Evolutionary conservation across 2,113 vertebrate genomes (phyloP).

Genomic region (Amphiprion percula): DNA sequence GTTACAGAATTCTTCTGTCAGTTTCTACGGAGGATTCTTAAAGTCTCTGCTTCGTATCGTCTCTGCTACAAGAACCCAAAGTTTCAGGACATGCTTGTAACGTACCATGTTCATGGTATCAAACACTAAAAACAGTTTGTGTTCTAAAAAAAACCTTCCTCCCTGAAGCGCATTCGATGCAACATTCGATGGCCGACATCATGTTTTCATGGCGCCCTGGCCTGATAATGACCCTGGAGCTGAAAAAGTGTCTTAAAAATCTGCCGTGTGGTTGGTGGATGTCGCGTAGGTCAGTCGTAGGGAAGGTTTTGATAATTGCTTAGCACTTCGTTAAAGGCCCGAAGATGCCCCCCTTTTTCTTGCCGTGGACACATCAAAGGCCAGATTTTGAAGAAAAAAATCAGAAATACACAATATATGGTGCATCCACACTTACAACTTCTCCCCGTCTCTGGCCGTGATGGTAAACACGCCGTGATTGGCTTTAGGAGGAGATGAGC

Average conservation of each 20-base stretch:
- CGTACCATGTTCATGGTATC: too few species aligned
- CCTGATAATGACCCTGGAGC: slow-evolving; percentile 49
- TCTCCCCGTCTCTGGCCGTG: slow-evolving; percentile 14
- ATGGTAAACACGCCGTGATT: slow-evolving; percentile 77
- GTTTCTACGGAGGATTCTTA: too few species aligned
- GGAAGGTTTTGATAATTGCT: slow-evolving; percentile 57
- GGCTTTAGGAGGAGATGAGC: slow-evolving; percentile 70
- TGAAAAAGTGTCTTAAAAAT: slow-evolving; percentile 50
- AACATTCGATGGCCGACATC: not conserved
- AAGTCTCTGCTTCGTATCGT: too few species aligned
- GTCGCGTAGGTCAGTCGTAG: slow-evolving; percentile 52
- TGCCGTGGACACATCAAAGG: slow-evolving; percentile 42
- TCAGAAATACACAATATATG: not conserved
- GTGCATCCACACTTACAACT: slow-evolving; percentile 36
- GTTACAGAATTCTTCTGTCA: too few species aligned
- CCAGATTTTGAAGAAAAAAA: slow-evolving; percentile 48
- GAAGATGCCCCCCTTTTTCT: slow-evolving; percentile 22
- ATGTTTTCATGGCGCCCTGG: slow-evolving; percentile 39
- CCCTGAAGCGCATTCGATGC: too few species aligned
- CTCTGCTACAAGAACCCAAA: too few species aligned
- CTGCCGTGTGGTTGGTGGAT: not conserved
- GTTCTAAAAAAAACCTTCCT: too few species aligned
- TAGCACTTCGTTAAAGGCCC: slow-evolving; percentile 69
- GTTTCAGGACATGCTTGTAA: too few species aligned
- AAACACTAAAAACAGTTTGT: too few species aligned